Evolutionary conservation across 2,888 invertebrate species (phyloP).

Genomic region (Dioctria rufipes): DNA sequence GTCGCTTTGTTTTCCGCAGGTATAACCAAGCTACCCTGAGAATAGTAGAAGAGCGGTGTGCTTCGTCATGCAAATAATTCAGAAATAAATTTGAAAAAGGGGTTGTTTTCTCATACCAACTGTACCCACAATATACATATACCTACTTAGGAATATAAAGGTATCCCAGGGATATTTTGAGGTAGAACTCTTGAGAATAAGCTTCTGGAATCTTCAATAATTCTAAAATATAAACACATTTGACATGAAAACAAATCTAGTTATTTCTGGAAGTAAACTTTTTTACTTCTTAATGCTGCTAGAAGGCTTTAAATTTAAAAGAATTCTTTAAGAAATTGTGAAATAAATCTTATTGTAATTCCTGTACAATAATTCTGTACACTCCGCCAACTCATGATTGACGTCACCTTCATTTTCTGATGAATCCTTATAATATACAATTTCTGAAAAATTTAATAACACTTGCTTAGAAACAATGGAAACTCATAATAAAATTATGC

Average conservation of each 20-base stretch:
- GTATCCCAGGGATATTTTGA: not conserved
- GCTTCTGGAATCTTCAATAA: not conserved
- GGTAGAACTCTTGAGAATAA: not conserved
- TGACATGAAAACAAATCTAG: not conserved
- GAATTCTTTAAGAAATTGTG: too few species aligned
- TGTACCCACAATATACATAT: too few species aligned
- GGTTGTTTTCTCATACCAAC: not conserved
- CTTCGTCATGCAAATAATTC: conserved; percentile 12
- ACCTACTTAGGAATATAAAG: not conserved
- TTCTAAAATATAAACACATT: not conserved
- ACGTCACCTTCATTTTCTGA: too few species aligned
- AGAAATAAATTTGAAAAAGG: not conserved
- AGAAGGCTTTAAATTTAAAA: too few species aligned
- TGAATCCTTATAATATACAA: too few species aligned
- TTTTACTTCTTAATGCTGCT: too few species aligned
- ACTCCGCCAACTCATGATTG: too few species aligned
- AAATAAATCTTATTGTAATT: too few species aligned
- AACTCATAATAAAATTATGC: too few species aligned
- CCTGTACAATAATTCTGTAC: too few species aligned
- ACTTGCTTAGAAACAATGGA: too few species aligned
- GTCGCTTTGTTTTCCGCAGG: not conserved
- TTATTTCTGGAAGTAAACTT: not conserved
- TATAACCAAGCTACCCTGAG: not conserved
- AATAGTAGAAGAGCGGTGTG: not conserved
- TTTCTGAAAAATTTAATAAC: too few species aligned